These are phyloP conservation scores for Fringilla coelebs DNA, from an alignment of 2,797 vertebrate genomes.

Conservation along the genomic window DNA sequence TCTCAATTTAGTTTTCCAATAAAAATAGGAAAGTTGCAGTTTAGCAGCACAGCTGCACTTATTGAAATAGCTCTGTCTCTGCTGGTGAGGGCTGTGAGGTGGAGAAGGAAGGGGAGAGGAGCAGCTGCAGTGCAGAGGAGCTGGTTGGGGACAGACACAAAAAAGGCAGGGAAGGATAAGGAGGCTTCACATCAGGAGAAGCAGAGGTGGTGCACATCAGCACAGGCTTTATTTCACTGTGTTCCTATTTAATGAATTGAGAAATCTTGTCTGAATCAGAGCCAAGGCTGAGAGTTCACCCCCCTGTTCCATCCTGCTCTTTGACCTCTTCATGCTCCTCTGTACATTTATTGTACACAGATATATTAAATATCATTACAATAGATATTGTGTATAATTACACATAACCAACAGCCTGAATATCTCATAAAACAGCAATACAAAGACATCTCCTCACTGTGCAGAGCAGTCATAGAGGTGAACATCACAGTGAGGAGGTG, in stretches of 20 bases:
- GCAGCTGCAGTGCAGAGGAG: background rate
- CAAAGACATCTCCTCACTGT: background rate
- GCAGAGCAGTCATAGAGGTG: background rate
- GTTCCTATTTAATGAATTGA: background rate
- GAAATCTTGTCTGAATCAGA: background rate
- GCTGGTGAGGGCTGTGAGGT: background rate
- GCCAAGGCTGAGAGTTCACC: background rate
- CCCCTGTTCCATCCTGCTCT: background rate
- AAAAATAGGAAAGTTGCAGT: conserved; percentile 64
- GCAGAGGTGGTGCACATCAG: background rate
- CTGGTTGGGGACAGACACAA: background rate
- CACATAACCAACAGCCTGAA: background rate
- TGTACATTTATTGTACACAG: background rate
- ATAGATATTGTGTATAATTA: background rate
- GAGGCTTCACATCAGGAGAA: background rate
- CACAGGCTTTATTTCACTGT: background rate
- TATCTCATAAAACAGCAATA: background rate
- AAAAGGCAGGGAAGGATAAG: background rate
- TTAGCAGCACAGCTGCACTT: conserved; percentile 34
- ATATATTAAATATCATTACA: background rate
- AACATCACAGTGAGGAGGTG: background rate
- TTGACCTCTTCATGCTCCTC: rapidly evolving
- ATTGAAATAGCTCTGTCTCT: conserved; percentile 48
- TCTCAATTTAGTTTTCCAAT: conserved; percentile 67
- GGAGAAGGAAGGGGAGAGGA: background rate